A percentile compares a stretch with the other conserved stretches of the same genome.
Evolutionary conservation across 64 coral and sea anemone genomes (phyloP).

Genomic region (Montipora foliosa): DNA sequence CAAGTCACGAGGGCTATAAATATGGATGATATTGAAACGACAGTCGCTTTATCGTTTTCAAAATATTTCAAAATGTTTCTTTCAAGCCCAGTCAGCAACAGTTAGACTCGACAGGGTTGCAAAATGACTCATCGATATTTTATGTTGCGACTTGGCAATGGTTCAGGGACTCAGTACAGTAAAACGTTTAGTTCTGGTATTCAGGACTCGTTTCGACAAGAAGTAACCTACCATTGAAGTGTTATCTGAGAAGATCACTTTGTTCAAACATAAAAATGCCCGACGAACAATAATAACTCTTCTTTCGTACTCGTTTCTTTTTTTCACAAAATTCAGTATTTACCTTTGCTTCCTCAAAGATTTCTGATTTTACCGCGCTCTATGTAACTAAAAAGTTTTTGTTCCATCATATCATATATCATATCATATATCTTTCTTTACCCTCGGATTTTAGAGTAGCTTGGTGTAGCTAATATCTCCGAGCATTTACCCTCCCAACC

Average conservation of each 20-base stretch:
- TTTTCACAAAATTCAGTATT: no score
- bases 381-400: no score
- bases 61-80: not conserved
- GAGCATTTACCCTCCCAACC: no score
- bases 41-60: not conserved
- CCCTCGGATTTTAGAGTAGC: no score
- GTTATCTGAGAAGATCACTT: not conserved
- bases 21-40: not conserved
- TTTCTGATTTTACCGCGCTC: no score
- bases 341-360: no score
- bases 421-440: no score
- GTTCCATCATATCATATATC: no score
- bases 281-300: not conserved
- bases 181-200: no score
- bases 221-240: not conserved
- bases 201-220: not conserved
- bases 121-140: not conserved
- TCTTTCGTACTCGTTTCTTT: no score
- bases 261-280: not conserved
- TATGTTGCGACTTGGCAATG: not conserved
- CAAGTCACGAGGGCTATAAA: conserved; percentile 25
- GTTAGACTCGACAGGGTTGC: not conserved
- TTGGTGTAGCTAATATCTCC: no score
- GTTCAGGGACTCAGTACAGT: no score
- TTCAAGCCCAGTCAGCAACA: not conserved